phyloP scores from a whole-genome alignment of 2,113 vertebrate genomes.

The Heterocephalus glaber region DNA sequence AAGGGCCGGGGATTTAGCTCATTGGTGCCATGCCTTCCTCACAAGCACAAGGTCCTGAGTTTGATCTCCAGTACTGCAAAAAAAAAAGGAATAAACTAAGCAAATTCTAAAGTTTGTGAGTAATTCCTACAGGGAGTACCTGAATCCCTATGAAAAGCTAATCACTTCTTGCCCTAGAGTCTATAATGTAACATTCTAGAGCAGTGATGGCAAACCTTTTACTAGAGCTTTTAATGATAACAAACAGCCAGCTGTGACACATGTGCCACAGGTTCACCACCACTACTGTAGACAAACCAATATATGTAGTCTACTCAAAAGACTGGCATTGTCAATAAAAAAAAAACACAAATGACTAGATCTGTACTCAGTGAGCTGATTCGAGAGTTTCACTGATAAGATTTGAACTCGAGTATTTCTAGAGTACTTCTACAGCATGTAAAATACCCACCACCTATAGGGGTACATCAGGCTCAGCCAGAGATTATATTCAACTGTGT shows the following conservation, averaged over 20 bases:
- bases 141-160: slow-evolving; percentile 8
- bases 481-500: no score
- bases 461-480: not conserved
- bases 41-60: no score
- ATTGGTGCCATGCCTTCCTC: no score
- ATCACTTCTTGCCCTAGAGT: not conserved
- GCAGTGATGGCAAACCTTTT: not conserved
- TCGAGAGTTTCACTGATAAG: not conserved
- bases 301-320: not conserved
- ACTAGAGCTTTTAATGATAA: not conserved
- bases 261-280: not conserved
- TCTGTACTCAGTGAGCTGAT: not conserved
- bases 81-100: not conserved
- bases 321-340: not conserved
- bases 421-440: not conserved
- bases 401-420: not conserved
- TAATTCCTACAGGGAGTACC: not conserved
- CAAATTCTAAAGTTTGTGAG: not conserved
- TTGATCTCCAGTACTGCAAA: no score
- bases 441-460: not conserved
- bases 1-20: no score
- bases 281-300: not conserved
- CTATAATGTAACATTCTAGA: not conserved
- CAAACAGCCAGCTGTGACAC: not conserved
- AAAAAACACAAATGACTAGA: not conserved